Evolutionary conservation across 1,140 invertebrate genomes (phyloP).

Genomic region (Euura lappo): DNA sequence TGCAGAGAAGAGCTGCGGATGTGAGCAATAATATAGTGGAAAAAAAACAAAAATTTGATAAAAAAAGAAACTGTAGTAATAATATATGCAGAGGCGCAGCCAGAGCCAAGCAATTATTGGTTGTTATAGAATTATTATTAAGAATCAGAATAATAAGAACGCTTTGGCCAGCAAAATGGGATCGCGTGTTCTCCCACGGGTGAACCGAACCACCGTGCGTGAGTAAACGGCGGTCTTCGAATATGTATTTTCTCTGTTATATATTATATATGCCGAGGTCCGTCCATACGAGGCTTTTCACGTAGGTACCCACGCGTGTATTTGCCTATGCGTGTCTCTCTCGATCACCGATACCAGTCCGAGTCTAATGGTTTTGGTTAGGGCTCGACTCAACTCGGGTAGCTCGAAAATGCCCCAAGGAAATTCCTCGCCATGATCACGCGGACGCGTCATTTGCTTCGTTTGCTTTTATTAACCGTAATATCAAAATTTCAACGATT

Average conservation of each 20-base stretch:
- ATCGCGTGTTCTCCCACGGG: conserved; percentile 6
- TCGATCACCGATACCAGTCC: neutral
- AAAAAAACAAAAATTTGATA: too few species aligned
- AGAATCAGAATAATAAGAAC: conserved; percentile 3
- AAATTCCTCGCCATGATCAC: neutral
- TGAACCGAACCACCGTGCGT: neutral
- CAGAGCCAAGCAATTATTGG: conserved; percentile 6
- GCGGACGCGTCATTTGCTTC: neutral
- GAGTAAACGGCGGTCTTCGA: neutral
- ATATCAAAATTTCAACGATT: too few species aligned
- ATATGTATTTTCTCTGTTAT: too few species aligned
- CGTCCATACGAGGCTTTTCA: too few species aligned
- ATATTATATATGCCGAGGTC: too few species aligned
- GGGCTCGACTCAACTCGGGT: neutral
- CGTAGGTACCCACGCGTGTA: too few species aligned
- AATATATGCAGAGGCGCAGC: conserved; percentile 2
- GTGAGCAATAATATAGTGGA: too few species aligned
- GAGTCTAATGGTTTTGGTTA: neutral
- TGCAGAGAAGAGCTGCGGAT: too few species aligned
- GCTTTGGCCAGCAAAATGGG: neutral
- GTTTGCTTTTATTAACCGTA: neutral
- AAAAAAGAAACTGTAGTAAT: neutral
- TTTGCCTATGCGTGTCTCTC: neutral
- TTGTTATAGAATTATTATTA: conserved; percentile 8
- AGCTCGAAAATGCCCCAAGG: neutral